Conservation (phyloP, 2,888 invertebrate species). For the Noctuana brunneofusca region DNA sequence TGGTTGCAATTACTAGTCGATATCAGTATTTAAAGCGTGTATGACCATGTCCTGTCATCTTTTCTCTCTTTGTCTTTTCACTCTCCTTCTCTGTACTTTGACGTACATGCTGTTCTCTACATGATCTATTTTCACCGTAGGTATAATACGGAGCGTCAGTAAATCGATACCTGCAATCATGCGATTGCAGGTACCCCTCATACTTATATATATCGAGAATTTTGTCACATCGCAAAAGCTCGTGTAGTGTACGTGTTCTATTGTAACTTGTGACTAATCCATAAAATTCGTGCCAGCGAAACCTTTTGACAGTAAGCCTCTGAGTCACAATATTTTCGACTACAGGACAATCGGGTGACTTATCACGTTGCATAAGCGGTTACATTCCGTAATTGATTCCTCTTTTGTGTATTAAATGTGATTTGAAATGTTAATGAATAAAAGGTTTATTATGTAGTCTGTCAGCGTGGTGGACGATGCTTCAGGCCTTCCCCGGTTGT, state of each 20-base stretch:
- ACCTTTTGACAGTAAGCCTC: conserved; percentile 1
- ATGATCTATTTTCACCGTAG: background rate
- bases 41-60: too few species aligned
- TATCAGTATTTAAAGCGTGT: too few species aligned
- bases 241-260: conserved; percentile 4
- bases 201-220: background rate
- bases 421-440: background rate
- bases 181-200: background rate
- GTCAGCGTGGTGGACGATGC: too few species aligned
- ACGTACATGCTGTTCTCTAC: too few species aligned
- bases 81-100: too few species aligned
- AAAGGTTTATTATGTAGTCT: too few species aligned
- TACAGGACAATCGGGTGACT: conserved; percentile 12
- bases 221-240: conserved; percentile 21
- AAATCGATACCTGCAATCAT: conserved; percentile 5
- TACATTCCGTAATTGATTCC: background rate
- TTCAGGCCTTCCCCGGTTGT: too few species aligned
- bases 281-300: conserved; percentile 21
- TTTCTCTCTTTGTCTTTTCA: too few species aligned
- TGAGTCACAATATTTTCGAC: conserved; percentile 21
- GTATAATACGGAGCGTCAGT: background rate
- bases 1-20: too few species aligned
- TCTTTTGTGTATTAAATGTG: background rate
- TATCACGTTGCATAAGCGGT: background rate
- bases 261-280: conserved; percentile 30